phyloP scores from a whole-genome alignment of 1,140 invertebrate genomes.

The Nomia melanderi region DNA sequence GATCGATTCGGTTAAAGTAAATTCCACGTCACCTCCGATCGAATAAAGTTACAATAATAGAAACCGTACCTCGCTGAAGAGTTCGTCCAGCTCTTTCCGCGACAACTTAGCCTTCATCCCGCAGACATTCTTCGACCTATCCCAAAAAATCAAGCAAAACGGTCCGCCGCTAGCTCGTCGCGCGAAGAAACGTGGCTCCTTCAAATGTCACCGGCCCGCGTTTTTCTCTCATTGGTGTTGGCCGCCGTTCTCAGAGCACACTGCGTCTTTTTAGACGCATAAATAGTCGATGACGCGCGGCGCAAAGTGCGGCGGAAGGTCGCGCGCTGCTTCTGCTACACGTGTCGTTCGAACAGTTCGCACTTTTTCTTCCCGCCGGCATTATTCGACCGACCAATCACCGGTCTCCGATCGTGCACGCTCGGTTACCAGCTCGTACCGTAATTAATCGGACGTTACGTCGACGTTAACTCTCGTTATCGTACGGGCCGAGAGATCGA shows the following conservation, averaged over 20 bases:
- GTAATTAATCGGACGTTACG: conserved; percentile 2
- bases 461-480: no score
- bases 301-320: conserved; percentile 65
- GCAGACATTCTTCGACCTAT: conserved; percentile 69
- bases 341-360: conserved; percentile 60
- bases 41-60: no score
- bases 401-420: neutral
- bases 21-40: no score
- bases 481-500: no score
- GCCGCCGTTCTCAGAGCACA: conserved; percentile 15
- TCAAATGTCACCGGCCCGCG: conserved; percentile 19
- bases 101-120: conserved; percentile 76
- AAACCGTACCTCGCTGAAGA: conserved; percentile 77
- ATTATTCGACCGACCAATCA: conserved; percentile 11
- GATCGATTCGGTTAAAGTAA: no score
- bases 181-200: conserved; percentile 7
- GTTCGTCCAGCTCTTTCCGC: conserved; percentile 76
- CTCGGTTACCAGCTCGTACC: neutral
- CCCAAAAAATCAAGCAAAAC: conserved; percentile 13
- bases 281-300: conserved; percentile 73
- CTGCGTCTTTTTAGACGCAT: conserved; percentile 55
- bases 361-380: conserved; percentile 49
- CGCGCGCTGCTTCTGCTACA: conserved; percentile 52
- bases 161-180: neutral
- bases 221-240: conserved; percentile 10